These are phyloP conservation scores for Onychomys torridus DNA, from an alignment of 2,797 vertebrate genomes.

Conservation along the genomic window DNA sequence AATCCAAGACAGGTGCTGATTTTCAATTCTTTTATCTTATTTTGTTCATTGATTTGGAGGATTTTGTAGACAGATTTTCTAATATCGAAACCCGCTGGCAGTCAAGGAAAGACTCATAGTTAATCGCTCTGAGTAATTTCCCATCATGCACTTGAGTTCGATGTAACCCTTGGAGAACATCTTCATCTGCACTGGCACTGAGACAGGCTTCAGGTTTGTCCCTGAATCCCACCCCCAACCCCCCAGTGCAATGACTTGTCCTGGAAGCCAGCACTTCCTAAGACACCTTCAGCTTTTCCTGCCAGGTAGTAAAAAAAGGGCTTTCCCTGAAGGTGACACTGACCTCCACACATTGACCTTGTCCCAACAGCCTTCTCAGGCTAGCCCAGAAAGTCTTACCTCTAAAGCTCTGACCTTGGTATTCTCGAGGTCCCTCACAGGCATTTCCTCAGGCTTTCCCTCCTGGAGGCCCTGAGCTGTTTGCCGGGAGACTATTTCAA, in stretches of 20 bases:
- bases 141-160: neutral
- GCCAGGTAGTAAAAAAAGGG: rapidly evolving
- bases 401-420: neutral
- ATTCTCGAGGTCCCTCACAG: neutral
- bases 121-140: neutral
- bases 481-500: neutral
- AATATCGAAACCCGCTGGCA: neutral
- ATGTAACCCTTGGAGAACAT: neutral
- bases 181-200: neutral
- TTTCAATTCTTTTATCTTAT: neutral
- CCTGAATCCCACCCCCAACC: too few relatives aligned
- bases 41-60: neutral
- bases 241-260: too few relatives aligned
- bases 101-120: neutral
- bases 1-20: neutral
- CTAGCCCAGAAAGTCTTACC: neutral
- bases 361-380: neutral
- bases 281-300: rapidly evolving
- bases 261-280: neutral
- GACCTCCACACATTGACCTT: neutral
- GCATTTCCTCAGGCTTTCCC: neutral
- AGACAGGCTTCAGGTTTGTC: neutral
- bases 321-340: neutral
- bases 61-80: neutral
- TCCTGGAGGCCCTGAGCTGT: neutral